Percentiles rank a stretch among this genome's conserved stretches.
phyloP scores from a whole-genome alignment of 1,140 invertebrate species.

The Agrypnia vestita region DNA sequence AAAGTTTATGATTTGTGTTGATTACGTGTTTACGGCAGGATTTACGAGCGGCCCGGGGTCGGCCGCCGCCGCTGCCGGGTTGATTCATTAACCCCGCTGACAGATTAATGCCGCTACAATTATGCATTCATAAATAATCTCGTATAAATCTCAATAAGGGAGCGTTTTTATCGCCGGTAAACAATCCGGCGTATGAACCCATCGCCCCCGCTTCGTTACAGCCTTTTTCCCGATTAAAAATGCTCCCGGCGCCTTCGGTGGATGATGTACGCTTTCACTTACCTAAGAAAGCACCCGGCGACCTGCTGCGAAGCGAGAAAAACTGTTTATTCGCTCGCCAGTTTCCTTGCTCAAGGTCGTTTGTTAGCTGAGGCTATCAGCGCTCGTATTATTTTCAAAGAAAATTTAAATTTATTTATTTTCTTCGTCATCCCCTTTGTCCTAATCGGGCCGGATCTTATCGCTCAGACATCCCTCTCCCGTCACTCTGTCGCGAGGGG shows the following conservation, averaged over 20 bases:
- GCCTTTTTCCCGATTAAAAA: slow-evolving; percentile 39
- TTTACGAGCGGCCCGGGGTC: slow-evolving; percentile 38
- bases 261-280: slow-evolving; percentile 26
- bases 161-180: slow-evolving; percentile 24
- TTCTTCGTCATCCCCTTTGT: too few species aligned
- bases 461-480: too few species aligned
- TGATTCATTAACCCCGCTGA: slow-evolving; percentile 56
- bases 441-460: too few species aligned
- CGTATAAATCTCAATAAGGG: slow-evolving; percentile 56
- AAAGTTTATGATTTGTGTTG: slow-evolving; percentile 60
- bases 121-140: slow-evolving; percentile 60
- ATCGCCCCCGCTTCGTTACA: slow-evolving; percentile 19
- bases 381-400: too few species aligned
- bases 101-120: slow-evolving; percentile 61
- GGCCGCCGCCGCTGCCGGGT: slow-evolving; percentile 20
- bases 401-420: too few species aligned
- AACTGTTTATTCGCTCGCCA: not conserved
- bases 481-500: too few species aligned
- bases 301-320: slow-evolving; percentile 6
- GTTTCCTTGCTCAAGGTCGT: not conserved
- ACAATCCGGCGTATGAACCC: slow-evolving; percentile 34
- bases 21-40: slow-evolving; percentile 54
- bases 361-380: not conserved
- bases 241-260: slow-evolving; percentile 2
- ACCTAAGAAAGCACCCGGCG: slow-evolving; percentile 1